Evolutionary conservation across 1,140 invertebrate genomes (phyloP), one percentile per base, ranked within the genome.

Genomic region (Reticulitermes speratus): DNA sequence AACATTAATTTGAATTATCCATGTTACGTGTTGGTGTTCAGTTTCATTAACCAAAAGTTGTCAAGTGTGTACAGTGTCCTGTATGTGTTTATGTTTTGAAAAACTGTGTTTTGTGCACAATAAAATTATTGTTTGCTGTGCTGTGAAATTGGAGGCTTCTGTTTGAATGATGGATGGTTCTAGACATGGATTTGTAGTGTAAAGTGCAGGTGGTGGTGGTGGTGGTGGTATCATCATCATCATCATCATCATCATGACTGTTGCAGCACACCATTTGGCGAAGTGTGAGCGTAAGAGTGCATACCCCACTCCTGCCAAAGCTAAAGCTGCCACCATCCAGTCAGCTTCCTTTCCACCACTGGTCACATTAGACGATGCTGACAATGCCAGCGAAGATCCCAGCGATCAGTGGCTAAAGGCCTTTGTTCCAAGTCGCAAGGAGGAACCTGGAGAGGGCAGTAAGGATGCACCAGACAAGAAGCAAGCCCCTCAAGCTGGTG

Each of bases 271-370:
- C 65, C 95, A 95, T 91, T 89, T 95, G 88, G 92, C 93, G 23
- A 90, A 92, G 55, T 95, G 94, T 87, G 92, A 93, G 32, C 91
- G 93, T 85, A 93, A 93, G 88, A 94, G 92, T 19, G 94, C 94
- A 3, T 95, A 95, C 90, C 90, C 92, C 21, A 92, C 92, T 9
- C 89, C 92, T 84, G 92, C 93, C 88, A 91, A 91, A 32, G 94
- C 94, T 11, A 93, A 92, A 87, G 91, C 91, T 44, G 94, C 94
- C 87, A 92, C 91, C 12, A 91, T 93, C 21, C 90, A 91, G 86
- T 88, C 87, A 16, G 87, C 87, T 16, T 87, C 87, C 7, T 88
- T 88, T 55, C 87, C 87, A 59, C 87, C 87, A 30, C 82, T 88
- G 30, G 87, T 88, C 7, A 86, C 85, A 19, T 48, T 88, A 30